Conservation (phyloP, 2,113 vertebrate genomes). For the Tyto alba region DNA sequence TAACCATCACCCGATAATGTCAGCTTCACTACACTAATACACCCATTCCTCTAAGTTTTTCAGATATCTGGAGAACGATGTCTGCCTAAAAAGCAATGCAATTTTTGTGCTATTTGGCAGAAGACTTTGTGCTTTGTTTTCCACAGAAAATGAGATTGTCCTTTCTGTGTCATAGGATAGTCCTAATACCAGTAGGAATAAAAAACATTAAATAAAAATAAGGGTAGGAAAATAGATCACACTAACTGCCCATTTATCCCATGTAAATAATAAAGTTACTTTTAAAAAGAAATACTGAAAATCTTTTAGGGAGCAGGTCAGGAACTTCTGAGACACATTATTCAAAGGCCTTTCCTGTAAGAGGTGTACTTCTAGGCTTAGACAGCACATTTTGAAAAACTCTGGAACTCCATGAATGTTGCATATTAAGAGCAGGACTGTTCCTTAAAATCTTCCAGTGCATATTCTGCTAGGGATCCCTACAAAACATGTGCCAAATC, state of each 20-base stretch:
- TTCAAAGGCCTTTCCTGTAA: neutral
- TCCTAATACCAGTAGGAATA: neutral
- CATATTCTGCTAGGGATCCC: neutral
- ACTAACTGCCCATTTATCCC: neutral
- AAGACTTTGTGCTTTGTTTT: neutral
- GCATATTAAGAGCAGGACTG: neutral
- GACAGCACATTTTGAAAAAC: neutral
- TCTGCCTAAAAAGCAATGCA: neutral
- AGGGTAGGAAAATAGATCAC: neutral
- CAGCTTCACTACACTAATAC: neutral
- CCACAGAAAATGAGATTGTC: neutral
- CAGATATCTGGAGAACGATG: neutral
- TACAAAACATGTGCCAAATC: neutral
- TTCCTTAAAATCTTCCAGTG: neutral
- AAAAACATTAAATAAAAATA: neutral
- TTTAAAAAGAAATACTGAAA: neutral
- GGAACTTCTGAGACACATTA: neutral
- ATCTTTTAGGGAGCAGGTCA: neutral
- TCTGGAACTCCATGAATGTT: neutral
- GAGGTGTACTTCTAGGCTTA: neutral
- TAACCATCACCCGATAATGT: neutral
- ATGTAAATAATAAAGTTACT: neutral
- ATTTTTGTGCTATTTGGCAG: neutral
- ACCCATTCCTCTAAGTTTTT: neutral
- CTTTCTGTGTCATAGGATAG: neutral